These are phyloP conservation scores for Tor tambroides DNA, from an alignment of 2,113 vertebrate genomes.

Conservation along the genomic window DNA sequence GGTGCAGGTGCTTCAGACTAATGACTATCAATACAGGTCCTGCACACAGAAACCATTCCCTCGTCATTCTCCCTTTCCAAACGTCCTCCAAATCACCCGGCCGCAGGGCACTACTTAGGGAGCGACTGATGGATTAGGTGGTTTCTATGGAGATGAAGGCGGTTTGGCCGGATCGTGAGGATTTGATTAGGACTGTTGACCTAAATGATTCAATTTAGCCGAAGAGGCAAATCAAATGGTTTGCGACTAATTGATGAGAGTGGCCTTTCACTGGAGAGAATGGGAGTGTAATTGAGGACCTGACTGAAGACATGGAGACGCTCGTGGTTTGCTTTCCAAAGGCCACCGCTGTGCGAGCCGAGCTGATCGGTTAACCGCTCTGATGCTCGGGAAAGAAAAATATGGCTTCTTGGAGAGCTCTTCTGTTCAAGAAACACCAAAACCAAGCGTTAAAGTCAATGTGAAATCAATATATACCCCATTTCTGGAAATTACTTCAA, in stretches of 20 bases:
- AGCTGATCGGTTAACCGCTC: background rate
- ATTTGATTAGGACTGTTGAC: conserved; percentile 39
- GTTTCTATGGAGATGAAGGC: conserved; percentile 39
- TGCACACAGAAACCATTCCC: conserved; percentile 1
- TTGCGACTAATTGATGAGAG: conserved; percentile 38
- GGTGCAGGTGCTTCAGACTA: conserved; percentile 66
- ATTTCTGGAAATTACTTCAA: background rate
- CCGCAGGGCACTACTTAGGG: background rate
- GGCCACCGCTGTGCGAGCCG: background rate
- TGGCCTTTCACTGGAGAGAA: conserved; percentile 47
- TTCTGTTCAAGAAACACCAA: background rate
- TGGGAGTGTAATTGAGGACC: conserved; percentile 37
- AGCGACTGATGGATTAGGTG: conserved; percentile 27
- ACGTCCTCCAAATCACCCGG: background rate
- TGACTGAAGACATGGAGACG: conserved; percentile 9
- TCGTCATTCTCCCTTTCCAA: background rate
- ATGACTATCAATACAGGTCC: conserved; percentile 68
- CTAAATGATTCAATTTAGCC: conserved; percentile 46
- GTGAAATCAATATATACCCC: background rate
- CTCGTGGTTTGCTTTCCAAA: conserved; percentile 16
- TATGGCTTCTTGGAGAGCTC: background rate
- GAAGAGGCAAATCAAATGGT: conserved; percentile 33
- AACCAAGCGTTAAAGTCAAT: background rate
- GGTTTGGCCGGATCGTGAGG: conserved; percentile 9
- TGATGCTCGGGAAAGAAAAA: background rate